Evolutionary conservation across 2,113 vertebrate species (phyloP).

Genomic region (Sardina pilchardus): DNA sequence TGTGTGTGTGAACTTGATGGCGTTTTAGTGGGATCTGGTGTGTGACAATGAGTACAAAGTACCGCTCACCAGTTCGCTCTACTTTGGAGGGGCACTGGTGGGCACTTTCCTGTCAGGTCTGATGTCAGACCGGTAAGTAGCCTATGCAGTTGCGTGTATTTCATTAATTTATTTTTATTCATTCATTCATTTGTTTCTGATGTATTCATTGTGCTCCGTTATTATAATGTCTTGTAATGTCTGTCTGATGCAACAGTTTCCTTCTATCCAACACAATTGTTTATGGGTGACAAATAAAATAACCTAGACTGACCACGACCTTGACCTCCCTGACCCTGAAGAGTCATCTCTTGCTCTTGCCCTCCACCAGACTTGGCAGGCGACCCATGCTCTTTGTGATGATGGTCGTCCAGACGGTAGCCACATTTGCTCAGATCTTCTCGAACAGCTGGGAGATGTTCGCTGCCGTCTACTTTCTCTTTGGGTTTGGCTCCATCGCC

Average conservation of each 20-base stretch:
- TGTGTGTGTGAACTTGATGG: not conserved
- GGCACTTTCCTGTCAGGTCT: conserved; percentile 85
- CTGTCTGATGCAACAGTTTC: too few relatives aligned
- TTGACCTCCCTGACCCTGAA: too few relatives aligned
- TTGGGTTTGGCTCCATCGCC: conserved; percentile 84
- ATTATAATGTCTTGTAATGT: too few relatives aligned
- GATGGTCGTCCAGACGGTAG: conserved; percentile 81
- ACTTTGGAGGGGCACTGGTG: conserved; percentile 81
- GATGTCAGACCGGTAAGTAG: conserved; percentile 84
- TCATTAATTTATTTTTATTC: too few relatives aligned
- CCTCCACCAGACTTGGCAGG: conserved; percentile 78
- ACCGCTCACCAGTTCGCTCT: conserved; percentile 79
- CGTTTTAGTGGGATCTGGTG: conserved; percentile 83
- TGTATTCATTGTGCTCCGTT: too few relatives aligned
- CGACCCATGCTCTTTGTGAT: conserved; percentile 82
- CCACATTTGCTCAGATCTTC: conserved; percentile 82
- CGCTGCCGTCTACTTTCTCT: conserved; percentile 75
- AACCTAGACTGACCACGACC: too few relatives aligned
- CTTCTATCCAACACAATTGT: too few relatives aligned
- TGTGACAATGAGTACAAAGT: conserved; percentile 83
- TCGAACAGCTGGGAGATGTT: conserved; percentile 86
- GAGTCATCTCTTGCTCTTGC: not conserved
- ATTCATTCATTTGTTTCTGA: too few relatives aligned
- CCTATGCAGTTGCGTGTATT: not conserved
- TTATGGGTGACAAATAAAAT: too few relatives aligned